Evolutionary conservation across 2,797 vertebrate genomes (phyloP), one percentile per base, ranked within the genome.

Genomic region (Triplophysa yarkandensis): DNA sequence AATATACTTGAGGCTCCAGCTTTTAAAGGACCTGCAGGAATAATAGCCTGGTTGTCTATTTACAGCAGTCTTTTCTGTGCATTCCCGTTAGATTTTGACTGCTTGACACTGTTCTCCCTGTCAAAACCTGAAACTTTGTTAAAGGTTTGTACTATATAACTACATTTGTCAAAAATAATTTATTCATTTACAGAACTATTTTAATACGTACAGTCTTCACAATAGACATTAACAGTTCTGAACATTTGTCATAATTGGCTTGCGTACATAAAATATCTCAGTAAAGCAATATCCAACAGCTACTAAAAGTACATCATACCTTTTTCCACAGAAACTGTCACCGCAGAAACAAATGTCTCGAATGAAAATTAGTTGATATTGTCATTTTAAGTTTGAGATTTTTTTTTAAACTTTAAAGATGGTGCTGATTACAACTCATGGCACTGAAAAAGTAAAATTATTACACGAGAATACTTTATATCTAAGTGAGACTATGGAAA

Each of bases 321-420:
- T n/a, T 7, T 55, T 55, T 55, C 36, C 30, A 57, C 72, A 39
- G 72, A 2, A 74, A 60, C 19, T 5, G 13, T 44, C 17, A 67
- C 41, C 19, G 60, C 41, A 34, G 28, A 52, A 43, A 48, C 23
- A 36, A 46, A n/a, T 5, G 36, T 19, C 11, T 36, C 19, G 30
- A 75, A 50, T 66, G 73, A 68, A 66, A 66, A 66, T 34, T 1
- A 25, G 5, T 34, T 6, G 7, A 19, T 74, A 74, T 46, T 66
- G 71, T 74, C 44, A 52, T 32, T 52, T 63, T n/a, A 63, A 54
- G 17, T 21, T 41, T 72, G 3, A 36, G 25, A 65, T 65, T 64
- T n/a, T n/a, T n/a, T n/a, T n/a, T 73, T 30, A 11, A 2, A 16
- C 48, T 65, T 9, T 57, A 32, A 57, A 27, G 66, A 32, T 27